These are phyloP conservation scores for Lycophotia porphyrea DNA, from an alignment of 2,888 invertebrate genomes.

Conservation along the genomic window DNA sequence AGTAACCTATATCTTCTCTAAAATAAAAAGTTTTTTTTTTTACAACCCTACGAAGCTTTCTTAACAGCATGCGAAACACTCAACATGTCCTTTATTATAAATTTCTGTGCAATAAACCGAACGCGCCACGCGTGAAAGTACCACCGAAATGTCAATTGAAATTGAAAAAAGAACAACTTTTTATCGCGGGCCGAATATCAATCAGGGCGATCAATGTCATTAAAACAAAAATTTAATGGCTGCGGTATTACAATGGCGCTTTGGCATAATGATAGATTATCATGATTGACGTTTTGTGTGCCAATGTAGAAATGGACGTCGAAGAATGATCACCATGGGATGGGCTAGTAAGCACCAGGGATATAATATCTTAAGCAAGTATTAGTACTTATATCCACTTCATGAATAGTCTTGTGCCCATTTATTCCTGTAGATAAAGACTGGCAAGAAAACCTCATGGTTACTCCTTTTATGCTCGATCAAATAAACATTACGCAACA, in stretches of 20 bases:
- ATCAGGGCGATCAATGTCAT: constrained; percentile 60
- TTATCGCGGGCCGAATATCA: constrained; percentile 49
- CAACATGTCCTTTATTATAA: constrained; percentile 75
- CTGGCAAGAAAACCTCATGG: background rate
- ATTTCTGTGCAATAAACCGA: constrained; percentile 67
- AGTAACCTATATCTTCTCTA: background rate
- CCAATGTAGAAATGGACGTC: constrained; percentile 31
- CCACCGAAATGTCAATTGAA: constrained; percentile 65
- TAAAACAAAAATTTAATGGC: constrained; percentile 53
- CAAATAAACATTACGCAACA: constrained; percentile 32
- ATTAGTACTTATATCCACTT: background rate
- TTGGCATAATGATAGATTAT: constrained; percentile 47
- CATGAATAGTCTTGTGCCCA: background rate
- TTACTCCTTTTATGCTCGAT: background rate
- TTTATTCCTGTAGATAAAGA: background rate
- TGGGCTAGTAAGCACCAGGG: background rate
- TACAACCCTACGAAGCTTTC: constrained; percentile 71
- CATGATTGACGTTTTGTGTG: constrained; percentile 31
- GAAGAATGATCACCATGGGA: constrained; percentile 15
- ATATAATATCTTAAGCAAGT: background rate
- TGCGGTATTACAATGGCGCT: constrained; percentile 32
- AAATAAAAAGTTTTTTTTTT: constrained; percentile 17
- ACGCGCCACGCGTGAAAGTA: constrained; percentile 65
- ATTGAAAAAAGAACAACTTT: constrained; percentile 59
- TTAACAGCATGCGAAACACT: constrained; percentile 70